Evolutionary conservation across 2,797 vertebrate species (phyloP), one percentile per base, ranked within the genome.

Genomic region (Spheniscus humboldti): DNA sequence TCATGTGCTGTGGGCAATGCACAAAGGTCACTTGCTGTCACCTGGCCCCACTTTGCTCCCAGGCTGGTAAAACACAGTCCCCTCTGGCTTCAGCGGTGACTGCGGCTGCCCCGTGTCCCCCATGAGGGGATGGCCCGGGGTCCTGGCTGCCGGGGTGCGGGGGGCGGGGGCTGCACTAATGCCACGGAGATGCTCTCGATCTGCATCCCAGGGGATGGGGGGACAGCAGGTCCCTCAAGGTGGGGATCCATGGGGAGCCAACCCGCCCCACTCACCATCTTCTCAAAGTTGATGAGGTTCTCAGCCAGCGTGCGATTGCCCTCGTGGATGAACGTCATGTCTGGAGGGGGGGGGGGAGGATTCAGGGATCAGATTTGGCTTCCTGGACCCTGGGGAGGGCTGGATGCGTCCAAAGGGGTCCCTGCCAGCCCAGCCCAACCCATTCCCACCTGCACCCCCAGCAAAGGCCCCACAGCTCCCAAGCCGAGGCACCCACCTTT

Each of bases 241-340:
- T 50, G 64, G 43, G 25, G 35, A 53, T 71, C 5, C n/a, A 0
- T 1, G 1, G 11, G 48, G 39, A 39, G 27, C 23, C 48, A 3
- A 6, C 30, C 19, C 13, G 0, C 57, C 67, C 41, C 23, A 82
- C 98, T 98, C 96, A 99, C 99, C 99, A 99, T 99, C 98, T 99
- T 99, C 98, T 99, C 99, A 85, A 99, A 99, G 97, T 99, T 99
- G 96, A 99, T 99, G 97, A 99, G 96, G 92, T 98, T 99, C 60
- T 99, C 99, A 0, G 98, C 97, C n/a, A 98, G 97, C 17, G 98
- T 99, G 92, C 98, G 98, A n/a, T 99, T 99, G 68, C 99, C 99
- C 85, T 99, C 99, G 1, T 99, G 99, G 97, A 99, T 99, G 97
- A 99, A 99, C 0, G 99, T 99, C 98, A 99, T 99, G 87, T 99